Base-by-base conservation (phyloP, 2,888 invertebrate species). In the Rotaria socialis region DNA sequence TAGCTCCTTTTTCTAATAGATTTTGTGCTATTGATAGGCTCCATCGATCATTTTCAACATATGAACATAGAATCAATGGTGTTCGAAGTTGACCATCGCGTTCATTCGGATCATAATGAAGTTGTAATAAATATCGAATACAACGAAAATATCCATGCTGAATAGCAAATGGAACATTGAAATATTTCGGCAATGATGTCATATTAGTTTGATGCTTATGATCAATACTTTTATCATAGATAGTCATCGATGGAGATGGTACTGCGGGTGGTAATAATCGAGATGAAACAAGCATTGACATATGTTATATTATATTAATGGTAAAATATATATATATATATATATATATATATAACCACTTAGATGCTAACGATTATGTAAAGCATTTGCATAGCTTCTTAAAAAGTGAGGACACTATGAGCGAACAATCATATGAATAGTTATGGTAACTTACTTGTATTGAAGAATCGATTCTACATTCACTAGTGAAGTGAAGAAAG, bases 1-100 rank as follows among this genome's bases (percentile, higher is more conserved):
- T 86, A 14, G 90, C 91, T 4, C 90, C 90, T 58, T 89, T 89
- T 88, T 90, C 91, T 41, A 91, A 89, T 52, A 91, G 88, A 47
- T 89, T 88, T 75, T 90, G 88, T 56, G 90, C 90, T 19, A 91
- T 88, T 19, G 90, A 90, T 11, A 89, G 89, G 3, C 89, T 90
- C 90, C 90, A 91, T 0, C 87, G 85, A 85, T 89, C 89, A 7
- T 90, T 89, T 86, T 89, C 89, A 84, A 91, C 88, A 50, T 90
- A 88, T 8, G 90, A 89, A 87, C 90, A 90, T 56, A 90, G 85
- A 86, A 90, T 90, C 5, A 91, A 88, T 0, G 91, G 89, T 1
- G 91, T 90, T 47, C 90, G 87, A n/a, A 80, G 80, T 14, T 80
- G 43, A 80, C 80, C 47, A 80, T 80, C 80, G 7, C 80, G 80